Conservation (phyloP, 2,797 vertebrate species). For the Sebastes trivittatus region DNA sequence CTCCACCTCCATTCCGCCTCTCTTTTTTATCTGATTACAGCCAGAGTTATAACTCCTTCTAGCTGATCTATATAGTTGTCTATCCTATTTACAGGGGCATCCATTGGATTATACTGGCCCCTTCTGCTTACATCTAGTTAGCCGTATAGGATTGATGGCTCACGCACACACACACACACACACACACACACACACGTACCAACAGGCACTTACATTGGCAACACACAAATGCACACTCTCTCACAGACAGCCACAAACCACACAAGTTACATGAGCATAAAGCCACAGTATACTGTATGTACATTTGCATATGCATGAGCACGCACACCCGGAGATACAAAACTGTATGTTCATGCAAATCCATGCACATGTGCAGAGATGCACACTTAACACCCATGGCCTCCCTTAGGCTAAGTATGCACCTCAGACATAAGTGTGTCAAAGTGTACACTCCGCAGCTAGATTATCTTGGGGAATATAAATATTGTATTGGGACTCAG, state of each 20-base stretch:
- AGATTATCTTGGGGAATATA: background rate
- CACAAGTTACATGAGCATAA: background rate
- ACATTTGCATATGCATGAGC: background rate
- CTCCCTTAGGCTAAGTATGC: background rate
- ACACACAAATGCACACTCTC: background rate
- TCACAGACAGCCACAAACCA: background rate
- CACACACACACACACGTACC: background rate
- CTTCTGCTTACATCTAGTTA: slow-evolving; percentile 55
- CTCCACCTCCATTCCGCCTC: background rate
- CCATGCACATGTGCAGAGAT: background rate
- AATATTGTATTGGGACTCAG: background rate
- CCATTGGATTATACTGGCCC: slow-evolving; percentile 54
- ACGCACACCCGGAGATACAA: background rate
- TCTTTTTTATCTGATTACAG: slow-evolving; percentile 66
- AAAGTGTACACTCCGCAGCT: background rate
- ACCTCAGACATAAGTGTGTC: background rate
- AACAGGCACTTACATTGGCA: background rate
- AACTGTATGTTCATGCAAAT: background rate
- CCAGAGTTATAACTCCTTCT: slow-evolving; percentile 57
- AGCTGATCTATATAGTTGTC: slow-evolving; percentile 64
- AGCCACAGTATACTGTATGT: background rate
- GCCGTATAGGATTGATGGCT: slow-evolving; percentile 48
- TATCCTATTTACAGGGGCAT: slow-evolving; percentile 58
- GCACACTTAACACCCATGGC: background rate
- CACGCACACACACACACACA: background rate